phyloP scores from a whole-genome alignment of 2,888 invertebrate species.

The Drosophila austrosaltans region DNA sequence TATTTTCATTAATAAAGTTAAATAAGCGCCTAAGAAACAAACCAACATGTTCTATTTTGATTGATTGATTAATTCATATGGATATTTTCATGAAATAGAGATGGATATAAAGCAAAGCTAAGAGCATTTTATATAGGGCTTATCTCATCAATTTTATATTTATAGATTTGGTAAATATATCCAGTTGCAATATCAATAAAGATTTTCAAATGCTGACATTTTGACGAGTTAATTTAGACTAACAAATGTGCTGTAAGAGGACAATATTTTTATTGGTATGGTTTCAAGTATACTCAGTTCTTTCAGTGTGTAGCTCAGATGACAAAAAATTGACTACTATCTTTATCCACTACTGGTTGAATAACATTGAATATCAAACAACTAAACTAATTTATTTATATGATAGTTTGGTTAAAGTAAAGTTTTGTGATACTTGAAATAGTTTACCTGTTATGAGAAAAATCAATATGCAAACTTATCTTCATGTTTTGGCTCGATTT shows the following conservation, averaged over 20 bases:
- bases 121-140: constrained; percentile 1
- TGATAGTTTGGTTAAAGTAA: background rate
- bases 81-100: constrained; percentile 3
- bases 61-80: constrained; percentile 10
- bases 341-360: too few relatives aligned
- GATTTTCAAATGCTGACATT: background rate
- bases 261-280: too few relatives aligned
- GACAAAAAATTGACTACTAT: too few relatives aligned
- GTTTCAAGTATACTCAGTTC: too few relatives aligned
- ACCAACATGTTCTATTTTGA: constrained; percentile 5
- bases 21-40: too few relatives aligned
- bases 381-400: too few relatives aligned
- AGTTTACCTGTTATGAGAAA: background rate
- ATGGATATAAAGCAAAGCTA: constrained; percentile 3
- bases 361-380: too few relatives aligned
- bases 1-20: too few relatives aligned
- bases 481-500: constrained; percentile 1
- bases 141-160: constrained; percentile 5
- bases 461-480: background rate
- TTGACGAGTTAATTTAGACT: too few relatives aligned
- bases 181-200: background rate
- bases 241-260: too few relatives aligned
- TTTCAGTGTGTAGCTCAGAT: too few relatives aligned
- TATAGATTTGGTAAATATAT: background rate
- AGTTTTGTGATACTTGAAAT: background rate